phyloP scores from a whole-genome alignment of 2,888 invertebrate species.

The Seira musarum region DNA sequence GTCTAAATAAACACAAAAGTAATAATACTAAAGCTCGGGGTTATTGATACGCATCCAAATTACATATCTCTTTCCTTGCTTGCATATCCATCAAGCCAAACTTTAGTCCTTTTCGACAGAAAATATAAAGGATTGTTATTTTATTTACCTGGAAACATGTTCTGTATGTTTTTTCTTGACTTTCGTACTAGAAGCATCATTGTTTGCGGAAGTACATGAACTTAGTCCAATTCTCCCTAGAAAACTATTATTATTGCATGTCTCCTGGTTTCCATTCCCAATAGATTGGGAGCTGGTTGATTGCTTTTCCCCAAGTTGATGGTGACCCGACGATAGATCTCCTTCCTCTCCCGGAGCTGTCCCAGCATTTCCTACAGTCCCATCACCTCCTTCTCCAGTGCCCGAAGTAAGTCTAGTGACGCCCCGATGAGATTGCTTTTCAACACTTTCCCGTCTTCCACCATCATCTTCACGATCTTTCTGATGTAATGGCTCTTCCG shows the following conservation, averaged over 20 bases:
- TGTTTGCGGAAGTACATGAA: constrained; percentile 46
- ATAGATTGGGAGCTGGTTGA: constrained; percentile 20
- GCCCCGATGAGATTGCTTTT: constrained; percentile 32
- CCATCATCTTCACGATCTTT: constrained; percentile 52
- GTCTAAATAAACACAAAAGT: constrained; percentile 33
- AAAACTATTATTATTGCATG: constrained; percentile 20
- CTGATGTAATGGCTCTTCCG: constrained; percentile 58
- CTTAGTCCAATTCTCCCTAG: constrained; percentile 48
- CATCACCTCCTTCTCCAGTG: constrained; percentile 20
- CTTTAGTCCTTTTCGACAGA: too few species aligned
- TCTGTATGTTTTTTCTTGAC: constrained; percentile 11
- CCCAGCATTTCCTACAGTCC: neutral
- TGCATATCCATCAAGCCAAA: too few species aligned
- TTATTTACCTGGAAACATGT: constrained; percentile 21
- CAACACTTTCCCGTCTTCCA: constrained; percentile 33
- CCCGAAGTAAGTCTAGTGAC: constrained; percentile 30
- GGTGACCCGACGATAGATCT: constrained; percentile 24
- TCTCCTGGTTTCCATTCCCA: constrained; percentile 7
- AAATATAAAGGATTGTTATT: neutral
- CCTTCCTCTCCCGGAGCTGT: constrained; percentile 7
- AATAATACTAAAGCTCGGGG: neutral
- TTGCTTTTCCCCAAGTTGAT: constrained; percentile 18
- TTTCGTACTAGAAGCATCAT: constrained; percentile 22
- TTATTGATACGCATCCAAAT: neutral
- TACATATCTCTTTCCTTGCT: too few species aligned